Evolutionary conservation across 1,140 invertebrate species (phyloP).

Genomic region (Diorhabda elongata): DNA sequence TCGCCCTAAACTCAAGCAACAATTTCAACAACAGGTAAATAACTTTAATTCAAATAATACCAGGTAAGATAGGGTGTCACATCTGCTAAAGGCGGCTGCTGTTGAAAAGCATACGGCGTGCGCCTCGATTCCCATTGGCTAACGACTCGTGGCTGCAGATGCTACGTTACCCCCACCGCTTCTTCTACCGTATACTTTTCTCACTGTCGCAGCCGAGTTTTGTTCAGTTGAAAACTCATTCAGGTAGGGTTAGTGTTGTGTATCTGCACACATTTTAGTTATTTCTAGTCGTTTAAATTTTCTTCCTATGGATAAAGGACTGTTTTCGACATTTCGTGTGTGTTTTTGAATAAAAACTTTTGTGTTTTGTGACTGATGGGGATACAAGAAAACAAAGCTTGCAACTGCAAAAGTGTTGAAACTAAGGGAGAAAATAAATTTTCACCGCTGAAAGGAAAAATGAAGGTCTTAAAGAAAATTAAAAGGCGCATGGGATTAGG

Average conservation of each 20-base stretch:
- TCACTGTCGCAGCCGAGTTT: conserved; percentile 24
- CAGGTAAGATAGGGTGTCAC: conserved; percentile 32
- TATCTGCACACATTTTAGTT: neutral
- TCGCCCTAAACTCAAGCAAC: conserved; percentile 1
- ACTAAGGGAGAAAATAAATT: conserved; percentile 33
- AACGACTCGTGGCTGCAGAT: conserved; percentile 41
- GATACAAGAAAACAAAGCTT: conserved; percentile 39
- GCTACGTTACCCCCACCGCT: conserved; percentile 35
- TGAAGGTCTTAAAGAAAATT: conserved; percentile 54
- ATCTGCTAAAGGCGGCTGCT: conserved; percentile 33
- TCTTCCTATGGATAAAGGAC: conserved; percentile 2
- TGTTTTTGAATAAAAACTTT: conserved; percentile 21
- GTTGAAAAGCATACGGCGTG: conserved; percentile 37
- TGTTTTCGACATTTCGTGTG: conserved; percentile 3
- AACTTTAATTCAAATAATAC: conserved; percentile 5
- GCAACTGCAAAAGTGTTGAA: conserved; percentile 38
- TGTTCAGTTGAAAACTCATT: conserved; percentile 16
- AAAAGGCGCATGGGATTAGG: conserved; percentile 52
- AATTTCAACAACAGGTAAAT: conserved; percentile 26
- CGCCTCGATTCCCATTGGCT: conserved; percentile 37
- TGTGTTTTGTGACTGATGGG: conserved; percentile 39
- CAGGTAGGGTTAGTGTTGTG: neutral
- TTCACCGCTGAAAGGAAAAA: conserved; percentile 49
- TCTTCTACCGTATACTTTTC: conserved; percentile 22
- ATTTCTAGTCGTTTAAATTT: conserved; percentile 4